A percentile compares a stretch with the other conserved stretches of the same genome.
Conservation (phyloP, 2,113 vertebrate species). For the Stegostoma tigrinum region DNA sequence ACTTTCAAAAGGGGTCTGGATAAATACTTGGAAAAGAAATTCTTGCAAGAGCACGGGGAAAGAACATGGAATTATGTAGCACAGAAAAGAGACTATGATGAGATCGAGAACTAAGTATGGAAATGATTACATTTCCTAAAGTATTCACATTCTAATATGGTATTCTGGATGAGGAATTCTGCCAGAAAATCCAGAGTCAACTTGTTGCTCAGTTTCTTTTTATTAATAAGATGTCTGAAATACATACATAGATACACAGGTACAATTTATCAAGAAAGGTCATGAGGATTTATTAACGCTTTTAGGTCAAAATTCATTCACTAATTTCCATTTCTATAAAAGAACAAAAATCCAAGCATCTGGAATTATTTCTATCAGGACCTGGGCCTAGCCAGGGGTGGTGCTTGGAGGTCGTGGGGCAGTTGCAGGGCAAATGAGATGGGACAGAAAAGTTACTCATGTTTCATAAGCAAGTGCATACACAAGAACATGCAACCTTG, state of each 20-base stretch:
- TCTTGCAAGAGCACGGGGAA: not conserved
- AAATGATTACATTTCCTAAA: not conserved
- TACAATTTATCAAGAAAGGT: constrained; percentile 21
- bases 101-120: not conserved
- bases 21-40: not conserved
- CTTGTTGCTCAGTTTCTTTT: not conserved
- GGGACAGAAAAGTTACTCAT: not conserved
- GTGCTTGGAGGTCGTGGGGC: not conserved
- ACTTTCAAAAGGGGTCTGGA: not conserved
- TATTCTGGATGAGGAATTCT: not conserved
- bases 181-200: not conserved
- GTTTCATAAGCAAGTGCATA: not conserved
- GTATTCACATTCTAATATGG: not conserved
- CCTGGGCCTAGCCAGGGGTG: too few species aligned
- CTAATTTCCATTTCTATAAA: not conserved
- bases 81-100: too few species aligned
- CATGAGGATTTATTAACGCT: not conserved
- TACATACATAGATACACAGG: constrained; percentile 27
- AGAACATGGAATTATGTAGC: not conserved
- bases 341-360: not conserved
- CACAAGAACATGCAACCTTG: not conserved
- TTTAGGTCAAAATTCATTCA: constrained; percentile 6
- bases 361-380: not conserved
- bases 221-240: constrained; percentile 15
- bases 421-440: not conserved